Conservation (phyloP, 1,140 invertebrate species). For the Drosophila fuyamai region DNA sequence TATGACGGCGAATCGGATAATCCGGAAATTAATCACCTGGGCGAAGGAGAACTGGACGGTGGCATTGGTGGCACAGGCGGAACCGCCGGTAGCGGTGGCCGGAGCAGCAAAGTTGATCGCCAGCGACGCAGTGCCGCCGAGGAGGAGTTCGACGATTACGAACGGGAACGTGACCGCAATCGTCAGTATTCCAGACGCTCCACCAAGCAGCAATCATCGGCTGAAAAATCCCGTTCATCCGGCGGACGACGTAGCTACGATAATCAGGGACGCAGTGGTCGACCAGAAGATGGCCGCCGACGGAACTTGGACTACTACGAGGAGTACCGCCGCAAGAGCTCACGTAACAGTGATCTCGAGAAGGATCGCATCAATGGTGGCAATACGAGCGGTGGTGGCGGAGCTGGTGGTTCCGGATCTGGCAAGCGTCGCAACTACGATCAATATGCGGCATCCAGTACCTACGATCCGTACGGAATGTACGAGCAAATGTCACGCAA, state of each 20-base stretch:
- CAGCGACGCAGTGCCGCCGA: slow-evolving; percentile 52
- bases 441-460: slow-evolving; percentile 85
- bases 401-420: slow-evolving; percentile 26
- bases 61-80: slow-evolving; percentile 27
- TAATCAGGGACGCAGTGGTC: slow-evolving; percentile 31
- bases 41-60: slow-evolving; percentile 50
- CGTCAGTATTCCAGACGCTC: slow-evolving; percentile 19
- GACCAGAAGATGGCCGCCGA: slow-evolving; percentile 25
- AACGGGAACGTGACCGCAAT: slow-evolving; percentile 16
- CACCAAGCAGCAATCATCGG: slow-evolving; percentile 7
- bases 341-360: slow-evolving; percentile 77
- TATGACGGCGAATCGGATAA: slow-evolving; percentile 69
- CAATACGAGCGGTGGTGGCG: slow-evolving; percentile 25
- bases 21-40: slow-evolving; percentile 38
- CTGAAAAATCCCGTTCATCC: slow-evolving; percentile 12
- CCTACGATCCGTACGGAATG: slow-evolving; percentile 79
- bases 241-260: slow-evolving; percentile 29
- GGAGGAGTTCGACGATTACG: slow-evolving; percentile 64
- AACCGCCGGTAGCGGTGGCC: slow-evolving; percentile 29
- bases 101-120: slow-evolving; percentile 60
- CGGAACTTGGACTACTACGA: slow-evolving; percentile 70
- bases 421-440: slow-evolving; percentile 84
- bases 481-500: slow-evolving; percentile 91
- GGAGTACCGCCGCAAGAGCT: slow-evolving; percentile 77
- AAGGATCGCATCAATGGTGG: slow-evolving; percentile 58